These are phyloP conservation scores for Melolontha melolontha DNA, from an alignment of 2,888 invertebrate genomes.

Conservation along the genomic window DNA sequence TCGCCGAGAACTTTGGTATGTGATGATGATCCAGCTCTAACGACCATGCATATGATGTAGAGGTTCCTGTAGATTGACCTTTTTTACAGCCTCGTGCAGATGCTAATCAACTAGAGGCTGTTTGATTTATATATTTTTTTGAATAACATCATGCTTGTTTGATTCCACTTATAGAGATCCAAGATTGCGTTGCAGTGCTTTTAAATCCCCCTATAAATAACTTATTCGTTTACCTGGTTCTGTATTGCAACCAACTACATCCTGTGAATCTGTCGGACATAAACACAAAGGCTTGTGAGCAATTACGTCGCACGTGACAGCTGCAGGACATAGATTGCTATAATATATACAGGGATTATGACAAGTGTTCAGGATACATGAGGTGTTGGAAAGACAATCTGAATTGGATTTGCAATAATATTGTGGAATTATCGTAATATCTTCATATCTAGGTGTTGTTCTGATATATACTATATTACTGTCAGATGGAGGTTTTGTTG, in stretches of 20 bases:
- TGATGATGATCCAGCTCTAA: slow-evolving; percentile 52
- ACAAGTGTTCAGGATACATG: slow-evolving; percentile 68
- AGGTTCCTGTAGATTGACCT: slow-evolving; percentile 59
- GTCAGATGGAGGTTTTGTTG: slow-evolving; percentile 11
- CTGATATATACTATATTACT: slow-evolving; percentile 37
- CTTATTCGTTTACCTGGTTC: slow-evolving; percentile 71
- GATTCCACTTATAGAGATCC: slow-evolving; percentile 46
- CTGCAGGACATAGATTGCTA: slow-evolving; percentile 63
- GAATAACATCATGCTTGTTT: slow-evolving; percentile 55
- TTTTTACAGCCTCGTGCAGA: slow-evolving; percentile 55
- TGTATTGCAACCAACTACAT: slow-evolving; percentile 69
- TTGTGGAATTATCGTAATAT: slow-evolving; percentile 2
- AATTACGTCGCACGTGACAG: slow-evolving; percentile 67
- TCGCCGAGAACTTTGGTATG: slow-evolving; percentile 54
- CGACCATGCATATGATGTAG: slow-evolving; percentile 55
- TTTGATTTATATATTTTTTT: slow-evolving; percentile 20
- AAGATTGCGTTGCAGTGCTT: slow-evolving; percentile 45
- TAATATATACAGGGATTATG: slow-evolving; percentile 70
- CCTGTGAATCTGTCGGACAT: slow-evolving; percentile 67
- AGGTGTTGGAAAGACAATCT: slow-evolving; percentile 64
- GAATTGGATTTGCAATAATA: slow-evolving; percentile 29
- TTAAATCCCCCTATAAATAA: slow-evolving; percentile 43
- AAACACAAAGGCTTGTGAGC: slow-evolving; percentile 71
- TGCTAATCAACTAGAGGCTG: slow-evolving; percentile 53
- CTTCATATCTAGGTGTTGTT: slow-evolving; percentile 34